phyloP scores from a whole-genome alignment of 2,888 invertebrate genomes.

The Tetragonisca angustula region DNA sequence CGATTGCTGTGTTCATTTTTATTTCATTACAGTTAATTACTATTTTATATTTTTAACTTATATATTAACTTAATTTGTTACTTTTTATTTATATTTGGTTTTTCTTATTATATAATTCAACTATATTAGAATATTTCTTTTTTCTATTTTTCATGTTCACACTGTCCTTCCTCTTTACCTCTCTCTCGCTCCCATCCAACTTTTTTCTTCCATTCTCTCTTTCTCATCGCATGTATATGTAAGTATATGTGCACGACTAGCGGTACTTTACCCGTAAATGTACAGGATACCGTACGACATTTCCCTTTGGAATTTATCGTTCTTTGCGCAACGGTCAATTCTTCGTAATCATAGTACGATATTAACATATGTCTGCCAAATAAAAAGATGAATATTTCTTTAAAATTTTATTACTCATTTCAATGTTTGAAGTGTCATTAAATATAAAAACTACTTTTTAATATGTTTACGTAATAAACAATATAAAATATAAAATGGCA shows the following conservation, averaged over 20 bases:
- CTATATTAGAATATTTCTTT: constrained; percentile 50
- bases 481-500: neutral
- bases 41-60: constrained; percentile 8
- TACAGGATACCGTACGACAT: constrained; percentile 80
- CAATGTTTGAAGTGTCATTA: neutral
- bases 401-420: neutral
- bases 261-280: constrained; percentile 82
- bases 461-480: neutral
- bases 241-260: constrained; percentile 75
- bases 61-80: constrained; percentile 3
- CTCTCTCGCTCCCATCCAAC: constrained; percentile 44
- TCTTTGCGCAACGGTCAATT: constrained; percentile 62
- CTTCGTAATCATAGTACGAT: constrained; percentile 49
- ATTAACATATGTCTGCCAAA: constrained; percentile 17
- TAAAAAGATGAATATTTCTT: neutral
- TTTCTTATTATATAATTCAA: constrained; percentile 26
- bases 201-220: constrained; percentile 56
- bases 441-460: neutral
- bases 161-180: constrained; percentile 66
- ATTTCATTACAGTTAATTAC: constrained; percentile 19
- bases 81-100: constrained; percentile 29
- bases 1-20: constrained; percentile 5
- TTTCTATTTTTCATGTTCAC: constrained; percentile 49
- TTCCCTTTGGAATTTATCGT: constrained; percentile 69
- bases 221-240: constrained; percentile 50